Conservation (phyloP, 2,113 vertebrate genomes). For the Zootoca vivipara region DNA sequence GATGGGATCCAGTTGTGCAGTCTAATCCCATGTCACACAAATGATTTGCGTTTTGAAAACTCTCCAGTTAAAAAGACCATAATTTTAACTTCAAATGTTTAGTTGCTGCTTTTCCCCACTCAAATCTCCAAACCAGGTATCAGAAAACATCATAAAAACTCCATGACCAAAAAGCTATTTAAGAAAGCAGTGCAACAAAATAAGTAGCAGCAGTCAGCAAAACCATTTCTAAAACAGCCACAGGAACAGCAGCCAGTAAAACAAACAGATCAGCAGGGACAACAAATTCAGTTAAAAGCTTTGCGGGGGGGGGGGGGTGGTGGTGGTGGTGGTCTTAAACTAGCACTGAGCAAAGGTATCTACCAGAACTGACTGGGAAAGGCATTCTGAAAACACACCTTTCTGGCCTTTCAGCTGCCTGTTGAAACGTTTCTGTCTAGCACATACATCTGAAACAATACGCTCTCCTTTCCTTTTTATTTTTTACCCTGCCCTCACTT, state of each 20-base stretch:
- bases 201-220: not conserved
- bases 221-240: not conserved
- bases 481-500: not conserved
- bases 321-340: no score
- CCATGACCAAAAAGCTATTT: not conserved
- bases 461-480: not conserved
- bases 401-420: not conserved
- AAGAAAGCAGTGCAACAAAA: not conserved
- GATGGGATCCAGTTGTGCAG: not conserved
- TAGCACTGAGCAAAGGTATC: not conserved
- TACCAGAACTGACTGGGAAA: not conserved
- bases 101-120: not conserved
- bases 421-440: not conserved
- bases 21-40: not conserved
- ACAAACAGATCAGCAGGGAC: not conserved
- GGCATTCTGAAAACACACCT: not conserved
- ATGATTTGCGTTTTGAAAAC: not conserved
- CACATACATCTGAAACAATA: not conserved
- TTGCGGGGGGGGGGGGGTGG: no score
- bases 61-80: not conserved
- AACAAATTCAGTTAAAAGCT: not conserved
- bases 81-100: not conserved
- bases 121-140: not conserved
- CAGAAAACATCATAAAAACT: not conserved
- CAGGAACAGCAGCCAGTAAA: not conserved